These are phyloP conservation scores for Diplolepis rosae DNA, from an alignment of 2,888 invertebrate species.

Conservation along the genomic window DNA sequence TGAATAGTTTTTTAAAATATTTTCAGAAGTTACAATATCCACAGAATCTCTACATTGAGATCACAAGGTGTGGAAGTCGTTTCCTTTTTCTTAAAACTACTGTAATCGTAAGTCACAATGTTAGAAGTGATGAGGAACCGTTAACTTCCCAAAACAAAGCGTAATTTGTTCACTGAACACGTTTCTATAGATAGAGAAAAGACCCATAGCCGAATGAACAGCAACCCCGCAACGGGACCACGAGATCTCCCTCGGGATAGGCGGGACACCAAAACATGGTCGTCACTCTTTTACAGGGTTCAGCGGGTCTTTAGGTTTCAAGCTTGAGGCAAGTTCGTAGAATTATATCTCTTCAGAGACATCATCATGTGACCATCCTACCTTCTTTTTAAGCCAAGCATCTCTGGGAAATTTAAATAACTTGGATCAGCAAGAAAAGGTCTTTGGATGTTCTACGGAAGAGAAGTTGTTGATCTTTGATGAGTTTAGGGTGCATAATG, in stretches of 20 bases:
- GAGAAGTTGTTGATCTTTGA: not conserved
- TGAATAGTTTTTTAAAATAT: too few relatives aligned
- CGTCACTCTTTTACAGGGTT: constrained; percentile 41
- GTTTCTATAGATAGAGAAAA: constrained; percentile 51
- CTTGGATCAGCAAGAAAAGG: not conserved
- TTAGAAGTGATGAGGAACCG: constrained; percentile 50
- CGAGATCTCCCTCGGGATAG: constrained; percentile 57
- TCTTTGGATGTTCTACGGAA: not conserved
- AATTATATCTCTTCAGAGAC: constrained; percentile 65
- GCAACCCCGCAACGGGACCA: constrained; percentile 61
- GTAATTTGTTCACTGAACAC: constrained; percentile 70
- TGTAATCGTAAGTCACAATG: constrained; percentile 29
- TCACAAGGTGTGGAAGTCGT: not conserved
- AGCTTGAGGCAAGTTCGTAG: constrained; percentile 63
- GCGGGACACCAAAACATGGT: constrained; percentile 42
- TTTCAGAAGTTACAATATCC: too few relatives aligned
- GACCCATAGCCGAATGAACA: constrained; percentile 46
- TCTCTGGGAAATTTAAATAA: constrained; percentile 31
- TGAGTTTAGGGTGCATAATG: constrained; percentile 9
- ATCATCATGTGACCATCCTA: constrained; percentile 50
- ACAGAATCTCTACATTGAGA: too few relatives aligned
- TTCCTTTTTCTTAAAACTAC: constrained; percentile 15
- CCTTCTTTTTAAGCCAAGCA: constrained; percentile 26
- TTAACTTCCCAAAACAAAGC: constrained; percentile 65
- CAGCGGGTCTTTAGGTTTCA: constrained; percentile 54